These are phyloP conservation scores for Crocodylus rhombifer DNA, from an alignment of 2,797 vertebrate species.

Conservation along the genomic window DNA sequence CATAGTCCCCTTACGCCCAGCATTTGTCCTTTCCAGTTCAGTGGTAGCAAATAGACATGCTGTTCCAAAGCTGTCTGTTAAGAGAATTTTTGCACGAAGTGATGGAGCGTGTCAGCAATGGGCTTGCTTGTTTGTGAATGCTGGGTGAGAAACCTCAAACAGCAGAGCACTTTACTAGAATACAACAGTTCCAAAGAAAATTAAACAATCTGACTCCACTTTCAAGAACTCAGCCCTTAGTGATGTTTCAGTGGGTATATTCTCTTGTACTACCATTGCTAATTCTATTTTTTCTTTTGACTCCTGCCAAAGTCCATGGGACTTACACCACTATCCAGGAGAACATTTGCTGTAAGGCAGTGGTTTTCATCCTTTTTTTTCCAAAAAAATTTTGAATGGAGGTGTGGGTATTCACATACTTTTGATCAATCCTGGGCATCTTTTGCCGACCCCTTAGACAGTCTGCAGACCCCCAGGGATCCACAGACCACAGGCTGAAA, in stretches of 20 bases:
- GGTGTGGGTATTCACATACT: too few relatives aligned
- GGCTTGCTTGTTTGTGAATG: background rate
- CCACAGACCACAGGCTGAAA: too few relatives aligned
- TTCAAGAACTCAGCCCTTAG: background rate
- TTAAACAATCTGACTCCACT: background rate
- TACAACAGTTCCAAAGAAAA: background rate
- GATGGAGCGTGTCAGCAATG: slow-evolving; percentile 12
- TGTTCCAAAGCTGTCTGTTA: slow-evolving; percentile 28
- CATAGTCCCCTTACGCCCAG: slow-evolving; percentile 45
- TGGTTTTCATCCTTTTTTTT: too few relatives aligned
- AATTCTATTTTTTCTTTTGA: background rate
- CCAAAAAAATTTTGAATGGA: too few relatives aligned
- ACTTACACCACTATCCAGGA: background rate
- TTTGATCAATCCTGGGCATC: too few relatives aligned
- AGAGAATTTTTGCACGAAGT: slow-evolving; percentile 49
- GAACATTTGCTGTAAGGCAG: background rate
- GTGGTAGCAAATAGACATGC: slow-evolving; percentile 50
- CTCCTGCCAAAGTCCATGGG: background rate
- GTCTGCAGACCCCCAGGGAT: too few relatives aligned
- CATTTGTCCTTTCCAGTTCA: slow-evolving; percentile 73
- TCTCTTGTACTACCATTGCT: background rate
- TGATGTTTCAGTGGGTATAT: background rate
- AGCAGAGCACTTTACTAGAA: slow-evolving; percentile 14
- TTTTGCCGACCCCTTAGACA: too few relatives aligned
- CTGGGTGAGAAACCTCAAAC: slow-evolving; percentile 20